These are phyloP conservation scores for Pterobdella sp. DNA, from an alignment of 2,888 invertebrate genomes.

Conservation along the genomic window DNA sequence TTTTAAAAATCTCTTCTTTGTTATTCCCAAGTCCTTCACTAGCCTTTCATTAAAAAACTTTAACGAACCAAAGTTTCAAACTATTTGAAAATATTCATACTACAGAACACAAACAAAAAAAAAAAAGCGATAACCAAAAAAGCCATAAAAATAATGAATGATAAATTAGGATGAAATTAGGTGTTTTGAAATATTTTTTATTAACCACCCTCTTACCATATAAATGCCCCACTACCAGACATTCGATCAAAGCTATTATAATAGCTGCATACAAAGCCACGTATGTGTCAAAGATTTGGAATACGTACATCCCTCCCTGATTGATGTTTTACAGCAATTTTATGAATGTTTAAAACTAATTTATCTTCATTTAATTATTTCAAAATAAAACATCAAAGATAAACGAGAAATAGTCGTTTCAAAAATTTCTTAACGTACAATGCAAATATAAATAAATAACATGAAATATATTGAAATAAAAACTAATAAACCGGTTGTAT, in stretches of 20 bases:
- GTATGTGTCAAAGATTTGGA: constrained; percentile 51
- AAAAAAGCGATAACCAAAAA: too few species aligned
- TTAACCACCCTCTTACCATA: constrained; percentile 45
- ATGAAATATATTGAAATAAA: background rate
- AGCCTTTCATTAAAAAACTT: background rate
- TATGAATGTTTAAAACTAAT: background rate
- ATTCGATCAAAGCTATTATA: constrained; percentile 48
- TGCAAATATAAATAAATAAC: too few species aligned
- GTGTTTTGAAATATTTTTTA: background rate
- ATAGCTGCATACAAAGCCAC: constrained; percentile 49
- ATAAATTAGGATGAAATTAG: too few species aligned
- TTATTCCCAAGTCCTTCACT: background rate
- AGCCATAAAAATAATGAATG: too few species aligned
- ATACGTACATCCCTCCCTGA: constrained; percentile 52
- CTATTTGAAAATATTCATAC: background rate
- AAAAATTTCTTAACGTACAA: too few species aligned
- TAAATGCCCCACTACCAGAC: constrained; percentile 48
- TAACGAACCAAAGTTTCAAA: background rate
- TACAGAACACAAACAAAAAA: background rate
- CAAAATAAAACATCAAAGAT: background rate
- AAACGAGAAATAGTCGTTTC: too few species aligned
- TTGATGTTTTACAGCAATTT: constrained; percentile 45
- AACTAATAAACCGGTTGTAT: too few species aligned
- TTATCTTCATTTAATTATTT: background rate
- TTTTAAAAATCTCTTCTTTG: background rate